Evolutionary conservation across 2,888 invertebrate genomes (phyloP).

Genomic region (Germaria angustata): DNA sequence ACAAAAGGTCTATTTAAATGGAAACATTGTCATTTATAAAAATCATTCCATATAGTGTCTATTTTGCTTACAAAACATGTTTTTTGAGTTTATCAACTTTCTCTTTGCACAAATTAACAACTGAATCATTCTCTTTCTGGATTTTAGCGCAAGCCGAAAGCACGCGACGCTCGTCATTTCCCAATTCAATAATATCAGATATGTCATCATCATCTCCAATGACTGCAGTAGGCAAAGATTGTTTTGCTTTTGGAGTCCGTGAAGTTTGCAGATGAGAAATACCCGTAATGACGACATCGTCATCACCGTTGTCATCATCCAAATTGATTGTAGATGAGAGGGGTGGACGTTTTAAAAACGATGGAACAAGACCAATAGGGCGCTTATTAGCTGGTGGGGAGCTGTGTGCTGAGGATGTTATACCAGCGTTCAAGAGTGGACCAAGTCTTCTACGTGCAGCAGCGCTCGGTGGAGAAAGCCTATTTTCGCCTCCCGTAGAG

Average conservation of each 20-base stretch:
- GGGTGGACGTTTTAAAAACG: conserved; percentile 61
- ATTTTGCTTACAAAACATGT: conserved; percentile 43
- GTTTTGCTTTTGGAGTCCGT: conserved; percentile 22
- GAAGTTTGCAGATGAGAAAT: conserved; percentile 42
- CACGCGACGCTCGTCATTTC: conserved; percentile 71
- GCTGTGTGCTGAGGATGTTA: conserved; percentile 49
- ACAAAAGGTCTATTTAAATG: conserved; percentile 72
- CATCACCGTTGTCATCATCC: conserved; percentile 66
- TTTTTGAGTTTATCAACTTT: conserved; percentile 20
- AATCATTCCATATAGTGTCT: background rate
- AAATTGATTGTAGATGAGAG: conserved; percentile 68
- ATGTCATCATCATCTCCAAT: conserved; percentile 71
- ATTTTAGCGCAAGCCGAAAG: conserved; percentile 70
- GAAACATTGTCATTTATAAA: conserved; percentile 61
- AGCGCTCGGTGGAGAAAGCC: conserved; percentile 38
- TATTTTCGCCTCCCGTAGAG: conserved; percentile 50
- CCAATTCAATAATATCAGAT: conserved; percentile 71
- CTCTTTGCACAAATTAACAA: conserved; percentile 32
- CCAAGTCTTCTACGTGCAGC: conserved; percentile 53
- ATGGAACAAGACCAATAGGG: conserved; percentile 36
- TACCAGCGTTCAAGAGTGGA: conserved; percentile 32
- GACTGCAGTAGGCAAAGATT: conserved; percentile 55
- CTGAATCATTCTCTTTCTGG: conserved; percentile 55
- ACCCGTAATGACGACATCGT: conserved; percentile 59
- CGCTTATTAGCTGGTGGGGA: conserved; percentile 45